Evolutionary conservation across 1,140 invertebrate genomes (phyloP), one percentile per base, ranked within the genome.

Genomic region (Bombus polaris): DNA sequence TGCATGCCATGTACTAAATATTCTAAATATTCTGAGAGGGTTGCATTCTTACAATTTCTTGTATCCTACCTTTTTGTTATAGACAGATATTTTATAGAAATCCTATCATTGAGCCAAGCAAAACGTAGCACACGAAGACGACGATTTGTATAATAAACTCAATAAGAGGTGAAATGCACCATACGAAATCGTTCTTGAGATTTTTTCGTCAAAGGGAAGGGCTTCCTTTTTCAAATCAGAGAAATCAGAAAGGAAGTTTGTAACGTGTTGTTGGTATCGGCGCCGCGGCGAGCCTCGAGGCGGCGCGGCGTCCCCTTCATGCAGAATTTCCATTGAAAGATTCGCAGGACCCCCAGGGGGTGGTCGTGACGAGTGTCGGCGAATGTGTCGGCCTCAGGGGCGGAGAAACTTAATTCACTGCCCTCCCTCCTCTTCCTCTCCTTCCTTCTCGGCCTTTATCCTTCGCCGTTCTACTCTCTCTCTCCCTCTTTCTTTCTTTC

Each of bases 341-440:
- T 87, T 89, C 89, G 88, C 91, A 89, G 88, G 91, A 87, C 88
- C 85, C 88, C 88, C 85, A 89, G 88, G 73, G 88, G 88, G 81
- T 90, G 88, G 88, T 89, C 88, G 89, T 89, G 88, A 90, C 88
- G 88, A 90, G 85, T 82, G 87, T 90, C 88, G 84, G 81, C 87
- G 89, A 91, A 92, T 92, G 92, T 92, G 88, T 93, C 91, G 90
- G 91, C 92, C 89, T 90, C 88, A 89, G 90, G 89, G 90, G 92
- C 90, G 89, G 89, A 91, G 90, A 92, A 90, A 91, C 87, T 88
- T 88, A 90, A 91, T 93, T 92, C 91, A 86, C 88, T 88, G 88
- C 91, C 92, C 92, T 92, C 85, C 62, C 77, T 75, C 75, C 74
- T 62, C 59, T 81, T 83, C 82, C 65, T 76, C 72, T 72, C 78